Conservation (phyloP, 1,140 invertebrate genomes). For the Ceratina australensis region DNA sequence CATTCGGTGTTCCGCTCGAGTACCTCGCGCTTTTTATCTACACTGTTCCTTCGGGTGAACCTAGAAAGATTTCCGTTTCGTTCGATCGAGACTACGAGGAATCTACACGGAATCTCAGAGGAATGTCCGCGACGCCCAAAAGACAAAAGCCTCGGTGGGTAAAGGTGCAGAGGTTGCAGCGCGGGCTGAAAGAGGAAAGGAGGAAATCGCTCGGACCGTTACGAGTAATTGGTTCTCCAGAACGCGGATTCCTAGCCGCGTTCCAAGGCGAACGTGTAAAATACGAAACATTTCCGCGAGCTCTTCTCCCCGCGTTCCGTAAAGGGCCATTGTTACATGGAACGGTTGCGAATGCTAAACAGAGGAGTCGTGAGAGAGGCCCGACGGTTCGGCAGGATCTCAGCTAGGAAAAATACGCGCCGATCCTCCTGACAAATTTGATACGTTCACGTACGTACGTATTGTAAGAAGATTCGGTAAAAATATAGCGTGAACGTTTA, state of each 20-base stretch:
- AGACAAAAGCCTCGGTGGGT: neutral
- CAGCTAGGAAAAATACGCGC: too few relatives aligned
- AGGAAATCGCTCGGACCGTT: slow-evolving; percentile 41
- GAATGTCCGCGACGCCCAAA: too few relatives aligned
- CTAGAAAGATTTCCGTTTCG: too few relatives aligned
- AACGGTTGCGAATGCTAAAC: slow-evolving; percentile 42
- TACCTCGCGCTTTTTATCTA: neutral
- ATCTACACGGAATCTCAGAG: too few relatives aligned
- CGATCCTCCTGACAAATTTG: too few relatives aligned
- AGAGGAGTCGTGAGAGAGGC: slow-evolving; percentile 34
- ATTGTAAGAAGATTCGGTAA: too few relatives aligned
- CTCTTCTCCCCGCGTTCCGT: slow-evolving; percentile 41
- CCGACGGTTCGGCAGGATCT: neutral
- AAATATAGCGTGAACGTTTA: too few relatives aligned
- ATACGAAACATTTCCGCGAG: slow-evolving; percentile 50
- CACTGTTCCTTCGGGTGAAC: too few relatives aligned
- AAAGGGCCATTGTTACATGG: slow-evolving; percentile 53
- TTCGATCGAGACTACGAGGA: too few relatives aligned
- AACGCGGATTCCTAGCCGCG: slow-evolving; percentile 57
- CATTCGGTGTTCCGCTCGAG: neutral
- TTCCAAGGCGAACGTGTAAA: slow-evolving; percentile 60
- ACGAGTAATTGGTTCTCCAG: slow-evolving; percentile 62
- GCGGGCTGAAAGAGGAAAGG: neutral
- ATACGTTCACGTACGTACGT: too few relatives aligned
- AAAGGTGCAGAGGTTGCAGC: slow-evolving; percentile 9